Evolutionary conservation across 2,797 vertebrate genomes (phyloP), one percentile per base, ranked within the genome.

Genomic region (Manis crassicaudata): DNA sequence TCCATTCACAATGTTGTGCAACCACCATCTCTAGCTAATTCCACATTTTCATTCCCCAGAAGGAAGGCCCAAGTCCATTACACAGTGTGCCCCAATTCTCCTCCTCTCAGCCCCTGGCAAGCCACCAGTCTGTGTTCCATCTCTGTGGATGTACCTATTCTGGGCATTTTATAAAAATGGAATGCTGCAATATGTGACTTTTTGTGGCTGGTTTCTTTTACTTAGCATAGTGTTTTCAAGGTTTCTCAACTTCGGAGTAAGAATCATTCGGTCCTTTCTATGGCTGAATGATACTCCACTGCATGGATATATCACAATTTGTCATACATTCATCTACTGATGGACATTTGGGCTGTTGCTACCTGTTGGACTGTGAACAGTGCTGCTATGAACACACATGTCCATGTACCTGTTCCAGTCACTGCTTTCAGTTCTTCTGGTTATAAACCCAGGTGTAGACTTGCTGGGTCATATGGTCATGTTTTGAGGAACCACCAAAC

Each of bases 321-420:
- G 5, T 82, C 62, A n/a, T 43, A 46, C 21, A 23, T 35, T 52
- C 35, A 58, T 4, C 52, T 29, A 27, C 23, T 52, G 62, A 27
- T 50, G 73, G 54, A 12, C 20, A 3, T 16, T 10, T 18, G 27
- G 29, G 50, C 70, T 54, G 5, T 56, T 56, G 67, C 56, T 9
- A 13, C 70, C 13, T 23, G 18, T 20, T 16, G 72, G 52, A 35
- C 21, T 43, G 58, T 50, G 72, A 18, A 3, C 3, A 52, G n/a
- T 8, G 23, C 43, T 8, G 2, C 54, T 81, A 4, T 25, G 60
- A 65, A 20, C 56, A 68, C 0, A 4, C 6, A 35, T 16, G 18
- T 17, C 4, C 35, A 0, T 1, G 1, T 5, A 56, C n/a, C 37
- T 46, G 7, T 21, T n/a, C 54, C 62, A 58, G 43, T 21, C 17